Evolutionary conservation across 2,113 vertebrate species (phyloP), one percentile per base, ranked within the genome.

Genomic region (Gobio gobio): DNA sequence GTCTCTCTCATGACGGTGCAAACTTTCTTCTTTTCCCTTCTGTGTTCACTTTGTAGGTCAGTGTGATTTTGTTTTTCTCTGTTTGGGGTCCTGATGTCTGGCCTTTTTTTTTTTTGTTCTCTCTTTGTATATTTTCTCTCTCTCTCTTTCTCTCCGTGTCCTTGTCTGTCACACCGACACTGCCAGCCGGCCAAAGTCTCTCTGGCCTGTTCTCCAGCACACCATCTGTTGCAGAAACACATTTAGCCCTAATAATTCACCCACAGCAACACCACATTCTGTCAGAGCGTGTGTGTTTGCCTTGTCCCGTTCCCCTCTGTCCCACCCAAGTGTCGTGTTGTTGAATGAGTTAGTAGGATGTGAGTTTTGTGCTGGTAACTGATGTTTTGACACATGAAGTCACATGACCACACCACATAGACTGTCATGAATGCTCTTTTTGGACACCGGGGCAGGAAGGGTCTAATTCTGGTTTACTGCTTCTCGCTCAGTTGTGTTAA

Each of bases 221-320:
- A 68, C 59, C 82, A 89, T 91, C 87, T 85, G 61, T 73, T 68
- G 86, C 81, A 24, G 54, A 51, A 80, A 54, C 83, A 61, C 82
- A 36, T 88, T 89, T 89, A 64, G 84, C 85, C 81, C 36, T 58
- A 73, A 80, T 88, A 83, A 90, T 86, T 89, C 84, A 89, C 36
- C 74, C 80, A 80, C 77, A 36, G 40, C 59, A 72, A 64, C 70
- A 70, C 77, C 80, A n/a, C 51, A 59, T 66, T 81, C 64, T 47
- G 64, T 82, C 70, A 72, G 83, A 51, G 40, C 13, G 26, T 61
- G 29, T 40, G 22, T 66, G 79, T 78, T 18, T 78, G 74, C 49
- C 18, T 51, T 54, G 47, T 49, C 61, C 79, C 10, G 1, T 33
- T 81, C 61, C 61, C 26, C 14, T 66, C 18, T 68, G 24, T 82